Evolutionary conservation across 2,113 vertebrate genomes (phyloP).

Genomic region (Istiophorus platypterus): DNA sequence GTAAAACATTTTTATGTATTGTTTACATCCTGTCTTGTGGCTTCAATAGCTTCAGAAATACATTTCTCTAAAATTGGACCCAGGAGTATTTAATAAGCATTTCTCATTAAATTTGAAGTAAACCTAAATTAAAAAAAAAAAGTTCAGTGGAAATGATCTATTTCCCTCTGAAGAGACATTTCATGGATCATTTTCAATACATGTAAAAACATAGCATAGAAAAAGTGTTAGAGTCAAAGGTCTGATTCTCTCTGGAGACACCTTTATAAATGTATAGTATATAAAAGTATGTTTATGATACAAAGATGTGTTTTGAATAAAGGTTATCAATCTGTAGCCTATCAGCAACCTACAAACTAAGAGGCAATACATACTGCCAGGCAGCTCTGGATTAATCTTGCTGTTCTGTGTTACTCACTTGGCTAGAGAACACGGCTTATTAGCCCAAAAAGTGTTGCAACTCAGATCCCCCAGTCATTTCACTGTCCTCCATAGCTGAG

Average conservation of each 20-base stretch:
- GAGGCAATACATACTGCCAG: neutral
- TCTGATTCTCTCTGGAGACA: conserved; percentile 5
- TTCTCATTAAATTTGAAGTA: conserved; percentile 28
- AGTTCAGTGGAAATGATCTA: conserved; percentile 20
- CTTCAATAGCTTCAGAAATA: conserved; percentile 22
- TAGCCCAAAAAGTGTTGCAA: conserved; percentile 24
- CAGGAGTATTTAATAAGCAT: conserved; percentile 18
- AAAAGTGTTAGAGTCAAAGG: neutral
- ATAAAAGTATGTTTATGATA: neutral
- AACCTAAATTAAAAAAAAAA: conserved; percentile 19
- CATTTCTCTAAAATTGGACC: conserved; percentile 8
- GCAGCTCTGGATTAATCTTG: neutral
- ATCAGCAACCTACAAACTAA: neutral
- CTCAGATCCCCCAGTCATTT: conserved; percentile 5
- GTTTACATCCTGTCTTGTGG: conserved; percentile 9
- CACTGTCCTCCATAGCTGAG: conserved; percentile 13
- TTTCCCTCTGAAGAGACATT: conserved; percentile 27
- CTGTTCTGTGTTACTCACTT: neutral
- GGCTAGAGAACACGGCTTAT: conserved; percentile 10
- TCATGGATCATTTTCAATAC: conserved; percentile 21
- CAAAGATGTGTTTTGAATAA: conserved; percentile 6
- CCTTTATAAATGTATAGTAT: conserved; percentile 10
- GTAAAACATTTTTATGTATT: conserved; percentile 15
- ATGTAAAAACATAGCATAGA: conserved; percentile 22
- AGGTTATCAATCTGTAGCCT: neutral